Percentiles rank a stretch among this genome's conserved stretches.
Conservation (phyloP, 2,113 vertebrate species). For the Malurus melanocephalus region DNA sequence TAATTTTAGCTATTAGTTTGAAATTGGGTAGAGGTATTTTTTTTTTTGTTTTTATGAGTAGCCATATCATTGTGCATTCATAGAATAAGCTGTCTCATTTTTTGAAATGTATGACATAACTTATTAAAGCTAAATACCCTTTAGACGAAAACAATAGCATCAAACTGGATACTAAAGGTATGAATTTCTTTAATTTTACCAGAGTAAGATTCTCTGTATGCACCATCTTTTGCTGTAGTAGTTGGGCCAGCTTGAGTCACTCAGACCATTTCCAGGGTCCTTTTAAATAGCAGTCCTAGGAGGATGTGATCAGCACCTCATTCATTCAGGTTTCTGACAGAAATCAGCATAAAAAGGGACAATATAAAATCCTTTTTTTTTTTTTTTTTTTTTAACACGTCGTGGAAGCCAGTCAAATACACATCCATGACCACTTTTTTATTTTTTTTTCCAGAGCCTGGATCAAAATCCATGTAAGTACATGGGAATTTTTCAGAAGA, state of each 20-base stretch:
- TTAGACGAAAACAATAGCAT: background rate
- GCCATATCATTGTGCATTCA: background rate
- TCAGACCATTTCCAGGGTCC: background rate
- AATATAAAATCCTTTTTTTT: background rate
- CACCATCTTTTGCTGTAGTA: background rate
- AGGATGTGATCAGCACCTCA: background rate
- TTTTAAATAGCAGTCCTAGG: background rate
- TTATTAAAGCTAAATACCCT: background rate
- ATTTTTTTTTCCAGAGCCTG: background rate
- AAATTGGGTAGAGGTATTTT: background rate
- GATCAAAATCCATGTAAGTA: background rate
- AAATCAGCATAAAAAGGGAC: background rate
- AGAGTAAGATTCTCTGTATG: background rate
- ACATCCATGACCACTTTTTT: rapidly evolving
- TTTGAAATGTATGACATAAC: background rate
- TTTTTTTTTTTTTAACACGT: background rate
- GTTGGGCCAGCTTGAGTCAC: background rate
- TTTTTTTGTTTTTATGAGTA: background rate
- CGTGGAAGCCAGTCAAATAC: background rate
- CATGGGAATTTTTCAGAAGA: background rate
- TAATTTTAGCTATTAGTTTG: background rate
- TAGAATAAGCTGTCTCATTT: background rate
- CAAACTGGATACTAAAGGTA: background rate
- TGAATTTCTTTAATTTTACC: background rate
- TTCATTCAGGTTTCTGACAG: background rate